Base-by-base conservation (phyloP, 2,888 invertebrate species). In the Sarcophaga variegata region DNA sequence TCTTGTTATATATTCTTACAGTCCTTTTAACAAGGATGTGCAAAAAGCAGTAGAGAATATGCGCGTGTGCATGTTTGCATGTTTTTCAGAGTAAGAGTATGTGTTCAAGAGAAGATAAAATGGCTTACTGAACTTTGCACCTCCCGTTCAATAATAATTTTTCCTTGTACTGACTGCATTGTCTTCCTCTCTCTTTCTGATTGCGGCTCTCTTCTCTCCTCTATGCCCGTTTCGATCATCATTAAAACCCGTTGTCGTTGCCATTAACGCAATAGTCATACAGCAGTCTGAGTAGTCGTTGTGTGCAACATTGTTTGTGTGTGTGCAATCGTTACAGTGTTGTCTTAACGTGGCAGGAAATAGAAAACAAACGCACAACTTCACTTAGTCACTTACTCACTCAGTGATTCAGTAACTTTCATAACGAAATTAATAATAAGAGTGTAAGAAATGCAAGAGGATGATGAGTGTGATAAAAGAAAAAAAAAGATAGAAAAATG, bases 81-180 rank as follows among this genome's bases (percentile, higher is more conserved):
- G 25, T 25, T 14, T 54, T 12, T 2, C 27, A 49, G 12, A 12
- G 17, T 14, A 64, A 71, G 71, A n/a, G 75, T 76, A 60, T 66
- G 75, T 27, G 27, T 76, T 76, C 14, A 10, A 37, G 10, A 3
- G 66, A 71, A 80, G 75, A 80, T 80, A 84, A 80, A 84, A 83
- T 87, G 77, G 74, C 83, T 83, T 81, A 67, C 54, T 78, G 75
- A 86, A 83, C 83, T 83, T 81, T 83, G 25, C 86, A 83, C 83
- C 83, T 78, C 8, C 10, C 81, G 60, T 84, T 83, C 83, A 81
- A 83, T 86, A 86, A 83, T 17, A 74, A 81, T 78, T 86, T 67
- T 80, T 83, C 69, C 37, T 69, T 67, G n/a, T 47, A 45, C 37
- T 37, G 37, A 37, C 37, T 37, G 37, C 37, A 8, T 37, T 37